Evolutionary conservation across 2,797 vertebrate species (phyloP), one percentile per base, ranked within the genome.

Genomic region (Peromyscus melanophrys): DNA sequence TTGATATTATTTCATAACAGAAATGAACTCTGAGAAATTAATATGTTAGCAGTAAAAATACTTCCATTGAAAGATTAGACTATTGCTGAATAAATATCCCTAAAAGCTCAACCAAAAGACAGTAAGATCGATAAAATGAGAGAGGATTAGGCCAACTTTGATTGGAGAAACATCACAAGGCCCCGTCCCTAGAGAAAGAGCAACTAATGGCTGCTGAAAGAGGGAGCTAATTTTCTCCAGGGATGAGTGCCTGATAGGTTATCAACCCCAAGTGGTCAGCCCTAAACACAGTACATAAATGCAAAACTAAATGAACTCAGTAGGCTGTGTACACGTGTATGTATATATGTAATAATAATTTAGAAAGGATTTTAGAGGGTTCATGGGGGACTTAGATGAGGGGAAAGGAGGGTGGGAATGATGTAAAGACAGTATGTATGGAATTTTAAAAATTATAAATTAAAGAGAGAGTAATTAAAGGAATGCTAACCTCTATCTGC

Each of bases 41-140:
- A 78, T 77, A 25, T 27, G 23, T 63, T 87, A n/a, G 23, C 52
- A 82, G 63, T 86, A 93, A 80, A 81, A 96, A 78, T 75, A 88
- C 75, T 84, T 89, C 52, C 76, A 40, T 73, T 40, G 34, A 95
- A 95, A n/a, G 21, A 89, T 93, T 87, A 84, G 86, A 95, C 65
- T 91, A 91, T 40, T 91, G 12, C 63, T 87, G 27, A 87, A 46
- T 88, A 88, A 84, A 91, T 59, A 16, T 57, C 11, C 29, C 49
- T 65, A 34, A 88, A 97, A 77, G 13, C 80, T 94, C 71, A 92
- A 67, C 9, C n/a, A 40, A 90, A 92, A 73, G 34, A 63, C 25
- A 92, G 52, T 67, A 34, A 91, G 59, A 81, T 14, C 81, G 77
- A 93, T 92, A 71, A 84, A 93, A 92, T 71, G 40, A 80, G 34